Conservation (phyloP, 2,888 invertebrate genomes). For the Fragum fragum region DNA sequence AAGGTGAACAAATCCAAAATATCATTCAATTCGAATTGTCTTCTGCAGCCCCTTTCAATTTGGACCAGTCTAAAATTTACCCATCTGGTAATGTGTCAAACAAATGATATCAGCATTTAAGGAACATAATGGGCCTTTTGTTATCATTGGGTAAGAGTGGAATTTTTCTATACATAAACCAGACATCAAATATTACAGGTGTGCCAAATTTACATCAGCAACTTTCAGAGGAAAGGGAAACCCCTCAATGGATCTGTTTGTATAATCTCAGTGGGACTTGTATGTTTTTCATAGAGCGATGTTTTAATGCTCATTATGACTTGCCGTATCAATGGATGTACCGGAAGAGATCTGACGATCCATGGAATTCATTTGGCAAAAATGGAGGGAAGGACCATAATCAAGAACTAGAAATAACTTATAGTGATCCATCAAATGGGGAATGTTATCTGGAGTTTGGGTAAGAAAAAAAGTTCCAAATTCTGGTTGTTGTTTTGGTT, state of each 20-base stretch:
- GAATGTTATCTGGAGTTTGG: conserved; percentile 6
- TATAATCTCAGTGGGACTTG: conserved; percentile 67
- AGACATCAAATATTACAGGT: too few species aligned
- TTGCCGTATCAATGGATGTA: conserved; percentile 74
- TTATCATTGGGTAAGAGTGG: too few species aligned
- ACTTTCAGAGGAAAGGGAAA: background rate
- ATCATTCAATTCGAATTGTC: too few species aligned
- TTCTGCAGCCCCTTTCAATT: too few species aligned
- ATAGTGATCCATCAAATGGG: conserved; percentile 56
- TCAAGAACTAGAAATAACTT: conserved; percentile 63
- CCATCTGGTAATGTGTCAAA: too few species aligned
- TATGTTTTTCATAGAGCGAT: conserved; percentile 63
- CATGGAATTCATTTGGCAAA: conserved; percentile 60
- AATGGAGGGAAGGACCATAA: conserved; percentile 40
- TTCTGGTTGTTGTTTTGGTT: too few species aligned
- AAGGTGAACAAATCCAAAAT: too few species aligned
- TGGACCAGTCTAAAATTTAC: too few species aligned
- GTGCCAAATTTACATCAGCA: conserved; percentile 5
- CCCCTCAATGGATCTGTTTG: conserved; percentile 58
- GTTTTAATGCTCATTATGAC: conserved; percentile 65
- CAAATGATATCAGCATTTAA: too few species aligned
- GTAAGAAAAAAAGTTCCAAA: conserved; percentile 14
- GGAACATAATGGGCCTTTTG: too few species aligned
- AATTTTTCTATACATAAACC: too few species aligned
- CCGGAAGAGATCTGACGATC: conserved; percentile 27